Evolutionary conservation across 2,113 vertebrate species (phyloP).

Genomic region (Forbesichthys papilliferus): DNA sequence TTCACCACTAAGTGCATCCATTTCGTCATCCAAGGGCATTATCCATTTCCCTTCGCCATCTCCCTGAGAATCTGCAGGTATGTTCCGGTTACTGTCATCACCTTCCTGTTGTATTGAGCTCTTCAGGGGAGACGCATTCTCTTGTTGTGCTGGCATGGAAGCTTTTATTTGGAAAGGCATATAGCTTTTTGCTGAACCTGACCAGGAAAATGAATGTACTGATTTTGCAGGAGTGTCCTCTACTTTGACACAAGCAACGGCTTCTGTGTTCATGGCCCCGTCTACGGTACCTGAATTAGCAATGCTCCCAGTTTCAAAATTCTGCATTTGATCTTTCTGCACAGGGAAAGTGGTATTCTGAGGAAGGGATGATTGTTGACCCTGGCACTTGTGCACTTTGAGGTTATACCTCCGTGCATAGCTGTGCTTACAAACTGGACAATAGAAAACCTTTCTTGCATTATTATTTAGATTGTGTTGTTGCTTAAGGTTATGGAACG

Average conservation of each 20-base stretch:
- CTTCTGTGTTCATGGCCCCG: conserved; percentile 61
- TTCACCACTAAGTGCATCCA: conserved; percentile 46
- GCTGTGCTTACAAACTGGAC: conserved; percentile 74
- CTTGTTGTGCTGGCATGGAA: conserved; percentile 21
- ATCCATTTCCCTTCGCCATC: conserved; percentile 67
- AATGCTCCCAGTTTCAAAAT: conserved; percentile 18
- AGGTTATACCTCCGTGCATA: conserved; percentile 75
- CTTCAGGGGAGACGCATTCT: conserved; percentile 20
- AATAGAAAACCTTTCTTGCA: conserved; percentile 65
- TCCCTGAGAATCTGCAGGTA: conserved; percentile 15
- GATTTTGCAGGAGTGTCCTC: conserved; percentile 45
- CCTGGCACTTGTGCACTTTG: conserved; percentile 74
- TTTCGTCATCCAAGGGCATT: conserved; percentile 73
- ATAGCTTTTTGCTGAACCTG: conserved; percentile 48
- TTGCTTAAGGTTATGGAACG: conserved; percentile 45
- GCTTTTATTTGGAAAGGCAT: conserved; percentile 46
- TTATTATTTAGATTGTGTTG: conserved; percentile 17
- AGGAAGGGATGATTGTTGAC: conserved; percentile 11
- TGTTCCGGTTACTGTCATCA: conserved; percentile 29
- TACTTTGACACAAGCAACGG: conserved; percentile 46
- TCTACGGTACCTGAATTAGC: neutral
- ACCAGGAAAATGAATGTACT: conserved; percentile 37
- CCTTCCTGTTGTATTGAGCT: conserved; percentile 24
- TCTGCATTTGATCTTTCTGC: conserved; percentile 22
- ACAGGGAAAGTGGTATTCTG: conserved; percentile 6